Conservation (phyloP, 2,113 vertebrate species). For the Chaetodon auriga region DNA sequence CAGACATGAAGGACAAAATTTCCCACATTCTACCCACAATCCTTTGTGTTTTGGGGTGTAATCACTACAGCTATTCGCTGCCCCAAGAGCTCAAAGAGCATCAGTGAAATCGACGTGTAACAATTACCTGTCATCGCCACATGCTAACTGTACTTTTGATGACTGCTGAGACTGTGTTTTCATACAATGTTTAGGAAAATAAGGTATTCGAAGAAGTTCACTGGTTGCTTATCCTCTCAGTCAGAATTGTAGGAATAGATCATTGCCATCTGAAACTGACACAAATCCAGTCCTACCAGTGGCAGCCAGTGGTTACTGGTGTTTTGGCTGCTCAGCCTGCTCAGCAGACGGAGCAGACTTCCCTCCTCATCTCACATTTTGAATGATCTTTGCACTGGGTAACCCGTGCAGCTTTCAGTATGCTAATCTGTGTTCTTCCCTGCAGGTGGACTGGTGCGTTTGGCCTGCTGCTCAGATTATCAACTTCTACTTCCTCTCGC, state of each 20-base stretch:
- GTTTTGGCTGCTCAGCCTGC: background rate
- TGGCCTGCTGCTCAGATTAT: conserved; percentile 92
- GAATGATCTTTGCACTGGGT: background rate
- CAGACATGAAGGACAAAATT: background rate
- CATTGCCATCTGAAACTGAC: background rate
- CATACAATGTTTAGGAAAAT: too few relatives aligned
- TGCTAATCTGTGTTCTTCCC: background rate
- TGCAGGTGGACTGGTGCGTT: conserved; percentile 90
- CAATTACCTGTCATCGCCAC: too few relatives aligned
- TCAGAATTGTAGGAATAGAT: background rate
- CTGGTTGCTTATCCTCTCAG: background rate
- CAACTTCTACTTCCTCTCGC: conserved; percentile 92
- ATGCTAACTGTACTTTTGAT: too few relatives aligned
- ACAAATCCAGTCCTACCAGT: too few relatives aligned
- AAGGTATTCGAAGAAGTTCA: too few relatives aligned
- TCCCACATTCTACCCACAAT: background rate
- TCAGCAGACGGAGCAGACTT: background rate
- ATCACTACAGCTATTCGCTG: background rate
- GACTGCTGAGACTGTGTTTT: too few relatives aligned
- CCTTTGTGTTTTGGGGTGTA: background rate
- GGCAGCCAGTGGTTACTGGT: background rate
- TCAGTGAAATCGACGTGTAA: too few relatives aligned
- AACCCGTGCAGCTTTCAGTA: conserved; percentile 1
- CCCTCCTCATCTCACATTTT: background rate
- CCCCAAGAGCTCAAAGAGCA: too few relatives aligned